Evolutionary conservation across 2,113 vertebrate species (phyloP).

Genomic region (Mirounga angustirostris): DNA sequence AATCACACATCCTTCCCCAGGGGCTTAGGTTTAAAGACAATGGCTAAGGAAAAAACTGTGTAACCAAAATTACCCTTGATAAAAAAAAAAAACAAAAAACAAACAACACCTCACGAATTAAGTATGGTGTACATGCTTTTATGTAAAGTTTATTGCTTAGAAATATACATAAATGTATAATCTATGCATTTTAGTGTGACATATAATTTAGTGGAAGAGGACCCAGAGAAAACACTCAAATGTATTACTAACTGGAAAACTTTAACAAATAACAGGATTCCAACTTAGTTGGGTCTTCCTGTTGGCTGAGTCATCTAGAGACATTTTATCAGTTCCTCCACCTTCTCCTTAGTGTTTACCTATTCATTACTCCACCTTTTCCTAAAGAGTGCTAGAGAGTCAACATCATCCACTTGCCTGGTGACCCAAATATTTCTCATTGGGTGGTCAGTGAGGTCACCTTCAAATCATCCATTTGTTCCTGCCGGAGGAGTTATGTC

Average conservation of each 20-base stretch:
- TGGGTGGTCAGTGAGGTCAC: neutral
- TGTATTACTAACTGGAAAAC: neutral
- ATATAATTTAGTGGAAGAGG: neutral
- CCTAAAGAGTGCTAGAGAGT: neutral
- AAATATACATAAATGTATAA: neutral
- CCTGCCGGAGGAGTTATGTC: neutral
- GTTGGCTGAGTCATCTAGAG: neutral
- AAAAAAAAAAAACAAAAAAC: neutral
- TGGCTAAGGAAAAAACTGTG: neutral
- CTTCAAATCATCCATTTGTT: neutral
- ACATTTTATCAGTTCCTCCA: neutral
- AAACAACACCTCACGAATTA: neutral
- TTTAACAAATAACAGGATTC: neutral
- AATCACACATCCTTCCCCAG: neutral
- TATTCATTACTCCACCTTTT: neutral
- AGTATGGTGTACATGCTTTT: neutral
- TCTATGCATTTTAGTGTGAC: neutral
- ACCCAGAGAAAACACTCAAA: neutral
- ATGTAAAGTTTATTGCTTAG: neutral
- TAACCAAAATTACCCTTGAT: neutral
- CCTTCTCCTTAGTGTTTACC: neutral
- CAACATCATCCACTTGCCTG: neutral
- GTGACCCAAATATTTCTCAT: neutral
- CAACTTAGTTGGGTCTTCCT: neutral
- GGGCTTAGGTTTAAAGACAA: neutral